These are phyloP conservation scores for Noctua fimbriata DNA, from an alignment of 2,888 invertebrate species.

Conservation along the genomic window DNA sequence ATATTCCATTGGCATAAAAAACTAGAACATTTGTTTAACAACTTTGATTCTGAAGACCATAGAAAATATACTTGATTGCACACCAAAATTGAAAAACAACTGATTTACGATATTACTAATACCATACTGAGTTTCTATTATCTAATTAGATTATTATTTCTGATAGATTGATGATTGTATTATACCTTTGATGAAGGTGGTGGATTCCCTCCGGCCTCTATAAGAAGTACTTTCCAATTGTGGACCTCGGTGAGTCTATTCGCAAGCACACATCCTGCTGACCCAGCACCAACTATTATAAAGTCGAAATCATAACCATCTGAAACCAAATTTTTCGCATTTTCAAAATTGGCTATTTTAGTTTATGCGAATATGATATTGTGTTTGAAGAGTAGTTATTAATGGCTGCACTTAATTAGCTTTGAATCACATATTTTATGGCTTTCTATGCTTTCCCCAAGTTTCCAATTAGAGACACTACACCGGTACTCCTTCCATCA, in stretches of 20 bases:
- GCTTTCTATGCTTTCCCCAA: not conserved
- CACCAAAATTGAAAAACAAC: not conserved
- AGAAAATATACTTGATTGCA: not conserved
- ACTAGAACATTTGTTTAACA: not conserved
- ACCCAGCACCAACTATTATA: conserved; percentile 29
- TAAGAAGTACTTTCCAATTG: conserved; percentile 26
- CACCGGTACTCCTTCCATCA: not conserved
- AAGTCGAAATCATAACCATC: conserved; percentile 26
- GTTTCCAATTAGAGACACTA: not conserved
- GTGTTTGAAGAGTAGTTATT: not conserved
- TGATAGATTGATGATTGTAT: not conserved
- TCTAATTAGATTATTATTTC: not conserved
- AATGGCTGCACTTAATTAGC: not conserved
- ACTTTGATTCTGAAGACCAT: not conserved
- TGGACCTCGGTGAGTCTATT: conserved; percentile 25
- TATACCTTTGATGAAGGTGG: conserved; percentile 18
- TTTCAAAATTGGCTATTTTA: not conserved
- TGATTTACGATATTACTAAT: not conserved
- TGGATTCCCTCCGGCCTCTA: conserved; percentile 28
- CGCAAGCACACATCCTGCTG: conserved; percentile 29
- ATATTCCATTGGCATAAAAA: not conserved
- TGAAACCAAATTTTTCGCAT: not conserved
- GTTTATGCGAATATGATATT: too few relatives aligned
- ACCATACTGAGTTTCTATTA: not conserved
- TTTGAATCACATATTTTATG: not conserved